Percentiles rank a stretch among this genome's conserved stretches.
phyloP scores from a whole-genome alignment of 2,113 vertebrate genomes.

The Cacatua alba region DNA sequence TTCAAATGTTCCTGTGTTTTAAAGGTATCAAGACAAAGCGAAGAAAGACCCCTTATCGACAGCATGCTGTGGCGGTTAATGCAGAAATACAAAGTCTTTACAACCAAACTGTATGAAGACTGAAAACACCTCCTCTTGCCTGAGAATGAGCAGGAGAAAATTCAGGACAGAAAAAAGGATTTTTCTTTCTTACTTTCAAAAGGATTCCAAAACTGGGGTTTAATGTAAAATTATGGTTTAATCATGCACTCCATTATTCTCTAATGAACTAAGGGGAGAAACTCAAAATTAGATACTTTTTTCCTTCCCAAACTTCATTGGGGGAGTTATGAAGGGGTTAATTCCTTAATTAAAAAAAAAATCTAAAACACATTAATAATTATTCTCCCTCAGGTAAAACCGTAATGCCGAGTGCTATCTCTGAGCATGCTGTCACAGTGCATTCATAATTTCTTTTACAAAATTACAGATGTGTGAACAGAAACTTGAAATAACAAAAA shows the following conservation, averaged over 20 bases:
- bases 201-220: background rate
- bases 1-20: slow-evolving; percentile 60
- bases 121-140: slow-evolving; percentile 20
- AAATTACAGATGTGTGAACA: slow-evolving; percentile 18
- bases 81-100: slow-evolving; percentile 34
- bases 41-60: slow-evolving; percentile 12
- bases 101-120: background rate
- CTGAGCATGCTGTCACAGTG: background rate
- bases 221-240: background rate
- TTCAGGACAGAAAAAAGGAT: background rate
- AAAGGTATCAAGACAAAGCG: slow-evolving; percentile 26
- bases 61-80: background rate
- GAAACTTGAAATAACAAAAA: slow-evolving; percentile 29
- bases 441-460: slow-evolving; percentile 8
- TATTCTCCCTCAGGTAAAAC: background rate
- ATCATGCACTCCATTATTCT: background rate
- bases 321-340: slow-evolving; percentile 1
- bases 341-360: background rate
- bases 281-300: background rate
- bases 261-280: background rate
- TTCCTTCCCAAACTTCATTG: background rate
- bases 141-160: slow-evolving; percentile 9
- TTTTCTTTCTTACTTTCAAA: background rate
- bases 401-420: background rate
- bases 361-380: background rate